phyloP scores from a whole-genome alignment of 2,797 vertebrate genomes.

The Amazona finschi region DNA sequence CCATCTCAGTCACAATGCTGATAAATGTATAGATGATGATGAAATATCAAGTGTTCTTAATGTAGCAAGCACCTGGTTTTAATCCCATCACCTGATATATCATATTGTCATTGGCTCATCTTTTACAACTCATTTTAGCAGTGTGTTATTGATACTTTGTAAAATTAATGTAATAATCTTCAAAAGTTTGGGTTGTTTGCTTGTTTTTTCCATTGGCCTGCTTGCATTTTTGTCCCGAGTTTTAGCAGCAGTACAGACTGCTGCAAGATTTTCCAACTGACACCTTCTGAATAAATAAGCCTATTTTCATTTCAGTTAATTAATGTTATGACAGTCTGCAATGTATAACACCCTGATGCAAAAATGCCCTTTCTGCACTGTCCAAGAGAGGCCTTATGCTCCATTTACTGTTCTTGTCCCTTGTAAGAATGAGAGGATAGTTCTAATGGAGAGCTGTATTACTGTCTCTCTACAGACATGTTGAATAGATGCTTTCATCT shows the following conservation, averaged over 20 bases:
- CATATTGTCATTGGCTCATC: conserved; percentile 12
- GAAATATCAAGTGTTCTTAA: conserved; percentile 48
- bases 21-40: conserved; percentile 44
- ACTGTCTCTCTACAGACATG: not conserved
- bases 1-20: conserved; percentile 20
- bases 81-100: conserved; percentile 29
- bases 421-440: not conserved
- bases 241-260: not conserved
- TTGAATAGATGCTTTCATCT: not conserved
- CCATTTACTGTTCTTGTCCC: not conserved
- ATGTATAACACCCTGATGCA: not conserved
- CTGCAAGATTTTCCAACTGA: not conserved
- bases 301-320: not conserved
- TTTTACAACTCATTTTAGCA: conserved; percentile 33
- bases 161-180: conserved; percentile 34
- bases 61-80: conserved; percentile 30
- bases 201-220: not conserved
- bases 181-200: not conserved
- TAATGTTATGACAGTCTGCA: not conserved
- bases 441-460: not conserved
- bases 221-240: not conserved
- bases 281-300: not conserved
- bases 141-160: not conserved
- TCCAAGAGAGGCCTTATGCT: not conserved
- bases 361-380: not conserved